Evolutionary conservation across 2,113 vertebrate genomes (phyloP), one percentile per base, ranked within the genome.

Genomic region (Vireo altiloquus): DNA sequence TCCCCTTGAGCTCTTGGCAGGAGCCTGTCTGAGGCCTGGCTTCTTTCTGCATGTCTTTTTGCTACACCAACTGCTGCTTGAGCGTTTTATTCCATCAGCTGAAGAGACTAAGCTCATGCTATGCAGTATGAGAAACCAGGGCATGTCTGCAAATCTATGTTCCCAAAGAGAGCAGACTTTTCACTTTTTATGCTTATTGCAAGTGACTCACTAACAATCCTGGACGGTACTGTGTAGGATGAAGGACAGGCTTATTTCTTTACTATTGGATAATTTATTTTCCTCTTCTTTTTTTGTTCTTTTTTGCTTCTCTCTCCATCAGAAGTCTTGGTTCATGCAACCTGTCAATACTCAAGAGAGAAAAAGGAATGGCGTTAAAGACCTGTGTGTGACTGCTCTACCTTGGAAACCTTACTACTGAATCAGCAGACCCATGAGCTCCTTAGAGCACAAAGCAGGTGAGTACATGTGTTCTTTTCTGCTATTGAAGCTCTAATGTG

Each of bases 271-370:
- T 75, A 52, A 77, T 66, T 86, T 49, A 21, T 80, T 65, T 61
- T 56, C 33, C 3, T 31, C 23, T 31, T n/a, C 10, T 20, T 47
- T 39, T 47, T 69, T 31, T 42, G 0, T 56, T 22, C 20, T 46
- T 28, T 35, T 47, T 27, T 1, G 0, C 12, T 6, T 9, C 12
- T 33, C 15, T 54, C 30, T 44, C 35, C 10, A 3, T 57, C 20
- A 77, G 28, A 52, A 60, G 18, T 65, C 15, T 70, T 84, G 16
- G 11, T 85, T 82, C 24, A 6, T 53, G 40, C n/a, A 69, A n/a
- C 59, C 8, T 80, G 37, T 46, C 13, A 19, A 12, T 46, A 53
- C 22, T 37, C 15, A 24, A 16, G 52, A 80, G 42, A 42, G 27
- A 18, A 61, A 81, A 69, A 60, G 22, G 54, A 70, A 66, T 63